Evolutionary conservation across 1,140 invertebrate species (phyloP).

Genomic region (Pseudachorutes palmiensis): DNA sequence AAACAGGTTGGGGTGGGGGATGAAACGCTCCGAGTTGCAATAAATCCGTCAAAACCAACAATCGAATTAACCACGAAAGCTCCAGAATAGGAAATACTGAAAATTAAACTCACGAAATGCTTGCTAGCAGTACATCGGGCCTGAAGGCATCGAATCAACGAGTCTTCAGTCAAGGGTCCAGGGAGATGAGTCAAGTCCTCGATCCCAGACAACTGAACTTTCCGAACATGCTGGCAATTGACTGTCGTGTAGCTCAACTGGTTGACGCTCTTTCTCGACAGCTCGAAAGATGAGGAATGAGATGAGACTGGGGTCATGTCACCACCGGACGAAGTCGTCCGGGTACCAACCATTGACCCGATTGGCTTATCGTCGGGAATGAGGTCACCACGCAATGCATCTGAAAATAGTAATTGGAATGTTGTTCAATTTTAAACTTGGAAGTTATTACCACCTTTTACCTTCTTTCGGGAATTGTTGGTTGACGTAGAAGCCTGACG

Average conservation of each 20-base stretch:
- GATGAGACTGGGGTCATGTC: slow-evolving; percentile 33
- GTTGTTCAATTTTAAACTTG: too few species aligned
- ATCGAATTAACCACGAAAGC: too few species aligned
- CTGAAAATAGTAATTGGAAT: slow-evolving; percentile 16
- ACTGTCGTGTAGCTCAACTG: slow-evolving; percentile 3
- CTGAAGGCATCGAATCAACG: slow-evolving; percentile 80
- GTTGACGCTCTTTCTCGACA: slow-evolving; percentile 14
- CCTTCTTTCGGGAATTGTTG: slow-evolving; percentile 37
- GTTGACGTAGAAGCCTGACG: slow-evolving; percentile 32
- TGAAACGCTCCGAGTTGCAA: too few species aligned
- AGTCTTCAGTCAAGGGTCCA: slow-evolving; percentile 86
- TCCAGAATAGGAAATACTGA: too few species aligned
- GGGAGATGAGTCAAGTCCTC: slow-evolving; percentile 85
- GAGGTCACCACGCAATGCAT: slow-evolving; percentile 24
- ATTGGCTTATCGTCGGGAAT: slow-evolving; percentile 19
- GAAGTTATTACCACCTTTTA: slow-evolving; percentile 11
- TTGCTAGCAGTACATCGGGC: slow-evolving; percentile 74
- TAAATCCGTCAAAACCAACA: neutral
- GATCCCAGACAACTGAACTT: slow-evolving; percentile 47
- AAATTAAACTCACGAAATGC: slow-evolving; percentile 67
- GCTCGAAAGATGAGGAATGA: slow-evolving; percentile 24
- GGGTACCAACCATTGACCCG: slow-evolving; percentile 30
- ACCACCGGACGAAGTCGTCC: slow-evolving; percentile 30
- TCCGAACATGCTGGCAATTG: neutral
- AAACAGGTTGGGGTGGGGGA: too few species aligned